phyloP scores from a whole-genome alignment of 2,797 vertebrate species.

The Dermochelys coriacea region DNA sequence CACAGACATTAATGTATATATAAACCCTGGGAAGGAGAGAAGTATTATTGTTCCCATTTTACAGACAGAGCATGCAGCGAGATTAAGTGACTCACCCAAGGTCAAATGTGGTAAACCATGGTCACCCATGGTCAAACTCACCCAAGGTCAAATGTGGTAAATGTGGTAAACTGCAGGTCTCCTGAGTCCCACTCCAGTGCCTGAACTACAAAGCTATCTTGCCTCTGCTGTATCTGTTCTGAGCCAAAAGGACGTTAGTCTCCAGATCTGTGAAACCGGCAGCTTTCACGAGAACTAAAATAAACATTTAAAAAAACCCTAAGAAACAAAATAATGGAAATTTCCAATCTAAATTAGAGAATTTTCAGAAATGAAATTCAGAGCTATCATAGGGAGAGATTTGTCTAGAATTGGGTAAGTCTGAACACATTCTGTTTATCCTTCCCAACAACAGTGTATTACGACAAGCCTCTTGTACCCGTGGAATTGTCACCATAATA shows the following conservation, averaged over 20 bases:
- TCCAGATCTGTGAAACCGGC: not conserved
- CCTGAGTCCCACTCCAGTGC: not conserved
- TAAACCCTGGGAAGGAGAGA: fast-evolving
- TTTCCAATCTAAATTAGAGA: not conserved
- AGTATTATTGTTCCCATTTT: fast-evolving
- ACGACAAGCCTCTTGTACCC: fast-evolving
- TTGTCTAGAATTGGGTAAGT: not conserved
- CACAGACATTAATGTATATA: not conserved
- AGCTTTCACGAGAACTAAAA: not conserved
- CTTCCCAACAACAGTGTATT: fast-evolving
- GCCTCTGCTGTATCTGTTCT: not conserved
- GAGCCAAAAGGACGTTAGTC: not conserved
- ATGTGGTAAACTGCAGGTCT: no score
- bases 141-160: fast-evolving
- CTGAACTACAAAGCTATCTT: not conserved
- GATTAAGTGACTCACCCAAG: fast-evolving
- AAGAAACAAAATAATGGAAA: not conserved
- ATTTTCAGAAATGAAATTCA: not conserved
- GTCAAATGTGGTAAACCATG: fast-evolving
- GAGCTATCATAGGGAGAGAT: not conserved
- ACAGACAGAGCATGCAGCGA: not conserved
- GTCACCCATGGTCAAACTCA: no score
- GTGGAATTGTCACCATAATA: fast-evolving
- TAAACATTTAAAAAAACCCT: not conserved
- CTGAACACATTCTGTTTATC: not conserved